Conservation (phyloP, 2,797 vertebrate species). For the Steatocranus sp. region DNA sequence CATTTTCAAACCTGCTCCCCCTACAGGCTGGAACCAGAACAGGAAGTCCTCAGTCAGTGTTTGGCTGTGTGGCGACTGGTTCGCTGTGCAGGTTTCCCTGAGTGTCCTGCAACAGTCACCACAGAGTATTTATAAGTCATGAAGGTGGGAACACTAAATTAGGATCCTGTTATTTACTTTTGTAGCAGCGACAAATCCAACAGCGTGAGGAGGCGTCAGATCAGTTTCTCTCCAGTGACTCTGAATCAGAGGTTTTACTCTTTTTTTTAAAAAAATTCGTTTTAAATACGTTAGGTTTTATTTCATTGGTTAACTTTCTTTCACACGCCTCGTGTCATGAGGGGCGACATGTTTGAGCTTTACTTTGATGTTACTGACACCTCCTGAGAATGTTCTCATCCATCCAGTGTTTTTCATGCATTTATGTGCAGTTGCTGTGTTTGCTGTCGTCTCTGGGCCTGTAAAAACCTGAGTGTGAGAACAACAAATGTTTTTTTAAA, state of each 20-base stretch:
- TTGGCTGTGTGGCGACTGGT: background rate
- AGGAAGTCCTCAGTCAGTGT: background rate
- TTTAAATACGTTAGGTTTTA: background rate
- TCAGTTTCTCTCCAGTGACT: background rate
- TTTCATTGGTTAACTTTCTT: background rate
- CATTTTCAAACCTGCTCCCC: background rate
- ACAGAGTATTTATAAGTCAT: background rate
- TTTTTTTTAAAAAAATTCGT: background rate
- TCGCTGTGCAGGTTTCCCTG: background rate
- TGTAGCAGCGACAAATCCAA: background rate
- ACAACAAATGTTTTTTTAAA: background rate
- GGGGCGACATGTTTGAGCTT: background rate
- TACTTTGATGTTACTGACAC: constrained; percentile 56
- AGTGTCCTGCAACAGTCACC: background rate
- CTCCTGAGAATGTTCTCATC: constrained; percentile 65
- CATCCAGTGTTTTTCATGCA: background rate
- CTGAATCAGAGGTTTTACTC: background rate
- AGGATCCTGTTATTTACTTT: background rate
- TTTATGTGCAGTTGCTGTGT: constrained; percentile 24
- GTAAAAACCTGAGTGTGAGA: background rate
- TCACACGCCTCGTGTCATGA: background rate
- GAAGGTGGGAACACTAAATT: background rate
- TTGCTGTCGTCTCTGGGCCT: background rate
- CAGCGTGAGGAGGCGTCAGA: background rate
- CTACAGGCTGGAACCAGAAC: background rate